Base-by-base conservation (phyloP, 2,797 vertebrate genomes). In the Basileuterus tristriatus region DNA sequence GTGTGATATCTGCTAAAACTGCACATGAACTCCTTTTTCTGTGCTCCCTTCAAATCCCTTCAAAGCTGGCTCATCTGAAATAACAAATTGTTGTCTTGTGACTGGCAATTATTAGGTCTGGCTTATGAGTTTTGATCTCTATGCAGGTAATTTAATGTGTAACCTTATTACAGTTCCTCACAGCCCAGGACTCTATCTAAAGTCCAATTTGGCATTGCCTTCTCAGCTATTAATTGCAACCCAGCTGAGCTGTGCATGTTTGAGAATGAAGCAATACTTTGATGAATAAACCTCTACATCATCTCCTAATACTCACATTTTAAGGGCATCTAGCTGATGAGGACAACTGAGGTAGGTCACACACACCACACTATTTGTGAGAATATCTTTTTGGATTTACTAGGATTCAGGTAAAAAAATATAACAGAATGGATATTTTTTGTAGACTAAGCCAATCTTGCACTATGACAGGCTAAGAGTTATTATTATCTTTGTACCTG, bases 71-170 rank as follows among this genome's bases (percentile, higher is more conserved):
- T 96, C 88, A 92, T 94, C 83, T 93, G 85, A 97, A 97, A 75
- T 53, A 96, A 94, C 79, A 96, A 95, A 96, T 80, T 92, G 84
- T 96, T 94, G 82, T 94, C 92, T 91, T 78, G 67, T 2, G 5
- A 91, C 87, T 94, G 76, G 91, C 78, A 96, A 80, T 97, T 97
- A 97, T 96, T 96, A 96, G 62, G 92, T 92, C 90, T 90, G 88
- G 94, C 75, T 97, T 97, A 95, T 74, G 96, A 94, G 81, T 95
- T 97, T 96, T 97, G 91, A 95, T 97, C 92, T 97, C 81, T 53
- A 83, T 94, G 53, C 32, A 55, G 95, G 95, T 95, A 97, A 97
- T 97, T 97, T 97, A 96, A 97, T 87, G 67, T 87, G 85, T 92
- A 97, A 96, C 93, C 90, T 96, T 96, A 94, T 96, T 96, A 88